These are phyloP conservation scores for Falco columbarius DNA, from an alignment of 2,797 vertebrate genomes.

Conservation along the genomic window DNA sequence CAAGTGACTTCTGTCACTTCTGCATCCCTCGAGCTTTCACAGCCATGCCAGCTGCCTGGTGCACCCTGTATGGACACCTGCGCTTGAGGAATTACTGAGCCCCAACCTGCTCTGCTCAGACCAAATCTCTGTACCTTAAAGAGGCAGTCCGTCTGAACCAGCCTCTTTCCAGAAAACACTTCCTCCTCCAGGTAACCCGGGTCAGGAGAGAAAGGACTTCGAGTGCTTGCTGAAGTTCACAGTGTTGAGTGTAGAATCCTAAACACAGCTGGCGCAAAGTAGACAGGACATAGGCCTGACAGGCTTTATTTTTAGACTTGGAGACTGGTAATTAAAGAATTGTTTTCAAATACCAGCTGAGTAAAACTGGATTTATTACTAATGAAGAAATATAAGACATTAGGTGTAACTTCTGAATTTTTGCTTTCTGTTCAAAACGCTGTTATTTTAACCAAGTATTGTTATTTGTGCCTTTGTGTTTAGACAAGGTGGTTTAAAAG, in stretches of 20 bases:
- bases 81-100: background rate
- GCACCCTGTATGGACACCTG: background rate
- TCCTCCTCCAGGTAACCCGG: background rate
- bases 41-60: background rate
- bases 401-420: background rate
- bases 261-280: background rate
- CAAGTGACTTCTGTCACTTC: conserved; percentile 19
- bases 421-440: background rate
- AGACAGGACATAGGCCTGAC: background rate
- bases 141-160: background rate
- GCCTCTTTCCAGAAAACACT: background rate
- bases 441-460: background rate
- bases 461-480: background rate
- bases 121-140: background rate
- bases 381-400: background rate
- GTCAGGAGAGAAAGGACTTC: background rate
- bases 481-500: background rate
- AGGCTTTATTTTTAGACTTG: background rate
- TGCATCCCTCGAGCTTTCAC: background rate
- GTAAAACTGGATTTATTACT: background rate
- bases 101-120: background rate
- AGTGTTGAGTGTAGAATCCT: background rate
- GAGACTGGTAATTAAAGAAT: background rate
- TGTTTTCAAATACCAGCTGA: background rate
- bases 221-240: background rate